Evolutionary conservation across 2,113 vertebrate genomes (phyloP).

Genomic region (Clarias gariepinus): DNA sequence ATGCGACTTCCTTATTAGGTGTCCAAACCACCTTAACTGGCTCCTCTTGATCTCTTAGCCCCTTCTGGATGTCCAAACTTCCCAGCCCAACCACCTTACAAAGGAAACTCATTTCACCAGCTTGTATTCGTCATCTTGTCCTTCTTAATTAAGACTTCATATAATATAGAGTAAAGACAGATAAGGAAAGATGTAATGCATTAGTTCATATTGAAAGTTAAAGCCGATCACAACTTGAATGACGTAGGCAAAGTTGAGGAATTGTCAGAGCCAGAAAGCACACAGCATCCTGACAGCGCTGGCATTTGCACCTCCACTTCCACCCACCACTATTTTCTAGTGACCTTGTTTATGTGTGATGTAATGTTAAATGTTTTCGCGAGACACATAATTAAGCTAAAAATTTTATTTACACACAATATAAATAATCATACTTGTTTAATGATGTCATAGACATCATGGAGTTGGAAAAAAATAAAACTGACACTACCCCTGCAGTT

Average conservation of each 20-base stretch:
- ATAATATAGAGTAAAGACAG: background rate
- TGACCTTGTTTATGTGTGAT: background rate
- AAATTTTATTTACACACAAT: background rate
- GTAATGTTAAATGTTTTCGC: background rate
- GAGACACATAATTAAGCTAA: background rate
- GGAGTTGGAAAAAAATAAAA: background rate
- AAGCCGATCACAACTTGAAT: background rate
- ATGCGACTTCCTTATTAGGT: no score
- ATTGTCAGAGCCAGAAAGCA: constrained; percentile 7
- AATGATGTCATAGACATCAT: background rate
- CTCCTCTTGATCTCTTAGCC: no score
- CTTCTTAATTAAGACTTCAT: no score
- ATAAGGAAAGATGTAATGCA: background rate
- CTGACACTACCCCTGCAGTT: background rate
- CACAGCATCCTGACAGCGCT: background rate
- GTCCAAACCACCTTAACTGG: no score
- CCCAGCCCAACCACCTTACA: no score
- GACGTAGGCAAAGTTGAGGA: background rate
- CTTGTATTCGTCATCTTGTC: no score
- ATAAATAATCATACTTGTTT: background rate
- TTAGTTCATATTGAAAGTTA: background rate
- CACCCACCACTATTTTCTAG: background rate
- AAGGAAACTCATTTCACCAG: no score
- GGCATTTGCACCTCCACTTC: background rate
- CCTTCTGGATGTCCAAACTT: no score